These are phyloP conservation scores for Gila orcuttii DNA, from an alignment of 2,113 vertebrate species.

Conservation along the genomic window DNA sequence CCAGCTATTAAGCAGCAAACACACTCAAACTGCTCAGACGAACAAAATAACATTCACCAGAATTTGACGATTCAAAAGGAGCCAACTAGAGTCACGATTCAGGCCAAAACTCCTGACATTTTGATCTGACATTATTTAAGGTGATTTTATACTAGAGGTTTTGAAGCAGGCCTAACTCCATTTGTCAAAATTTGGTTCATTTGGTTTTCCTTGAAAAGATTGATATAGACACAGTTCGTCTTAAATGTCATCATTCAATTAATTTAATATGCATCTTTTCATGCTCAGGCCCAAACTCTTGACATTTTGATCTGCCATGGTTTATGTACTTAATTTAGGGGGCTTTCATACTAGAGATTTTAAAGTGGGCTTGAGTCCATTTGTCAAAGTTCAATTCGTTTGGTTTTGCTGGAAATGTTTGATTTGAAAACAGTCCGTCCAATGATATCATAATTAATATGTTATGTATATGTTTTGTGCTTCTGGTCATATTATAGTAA, in stretches of 20 bases:
- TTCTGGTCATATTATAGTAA: neutral
- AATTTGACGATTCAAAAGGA: neutral
- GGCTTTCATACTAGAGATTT: neutral
- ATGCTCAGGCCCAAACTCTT: neutral
- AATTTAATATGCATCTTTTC: slow-evolving; percentile 5
- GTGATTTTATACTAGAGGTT: neutral
- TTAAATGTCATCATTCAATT: neutral
- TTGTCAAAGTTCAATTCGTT: neutral
- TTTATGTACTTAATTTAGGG: neutral
- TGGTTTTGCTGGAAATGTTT: neutral
- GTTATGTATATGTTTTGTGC: neutral
- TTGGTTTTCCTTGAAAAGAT: neutral
- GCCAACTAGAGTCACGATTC: neutral
- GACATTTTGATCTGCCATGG: neutral
- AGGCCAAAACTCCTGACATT: neutral
- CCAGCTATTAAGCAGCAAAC: neutral
- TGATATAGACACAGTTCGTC: neutral
- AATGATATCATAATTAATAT: neutral
- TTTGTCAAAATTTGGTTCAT: neutral
- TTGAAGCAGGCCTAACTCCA: neutral
- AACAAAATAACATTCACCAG: neutral
- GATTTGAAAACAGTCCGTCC: neutral
- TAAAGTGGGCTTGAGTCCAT: neutral
- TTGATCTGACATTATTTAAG: neutral
- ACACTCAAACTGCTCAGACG: neutral